Evolutionary conservation across 2,888 invertebrate species (phyloP).

Genomic region (Habroteleia sp.): DNA sequence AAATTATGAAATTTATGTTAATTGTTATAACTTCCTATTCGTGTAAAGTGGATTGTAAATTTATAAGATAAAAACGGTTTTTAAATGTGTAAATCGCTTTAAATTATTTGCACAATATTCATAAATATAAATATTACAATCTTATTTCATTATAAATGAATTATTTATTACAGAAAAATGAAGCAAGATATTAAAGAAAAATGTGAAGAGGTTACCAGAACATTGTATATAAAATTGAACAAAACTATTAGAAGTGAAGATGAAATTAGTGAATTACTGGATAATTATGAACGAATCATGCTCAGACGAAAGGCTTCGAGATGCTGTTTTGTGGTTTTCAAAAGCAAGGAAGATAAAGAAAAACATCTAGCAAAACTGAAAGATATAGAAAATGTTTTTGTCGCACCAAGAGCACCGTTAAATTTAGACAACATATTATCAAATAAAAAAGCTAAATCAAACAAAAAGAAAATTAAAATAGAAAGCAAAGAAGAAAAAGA

Average conservation of each 20-base stretch:
- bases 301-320: background rate
- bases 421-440: background rate
- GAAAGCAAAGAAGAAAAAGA: background rate
- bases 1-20: too few relatives aligned
- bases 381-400: conserved; percentile 9
- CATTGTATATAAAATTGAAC: conserved; percentile 24
- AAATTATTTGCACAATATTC: too few relatives aligned
- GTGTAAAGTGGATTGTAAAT: too few relatives aligned
- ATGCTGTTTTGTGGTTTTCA: conserved; percentile 37
- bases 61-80: too few relatives aligned
- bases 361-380: conserved; percentile 18
- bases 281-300: conserved; percentile 31
- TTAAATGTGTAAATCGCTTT: too few relatives aligned
- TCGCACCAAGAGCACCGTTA: conserved; percentile 5
- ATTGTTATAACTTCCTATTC: too few relatives aligned
- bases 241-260: conserved; percentile 17
- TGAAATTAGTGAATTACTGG: conserved; percentile 6
- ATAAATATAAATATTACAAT: too few relatives aligned
- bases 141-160: too few relatives aligned
- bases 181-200: conserved; percentile 19
- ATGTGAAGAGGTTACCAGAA: conserved; percentile 34
- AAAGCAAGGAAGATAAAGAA: conserved; percentile 8
- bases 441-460: too few relatives aligned
- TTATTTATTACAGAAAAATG: too few relatives aligned
- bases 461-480: conserved; percentile 15